Evolutionary conservation across 2,113 vertebrate genomes (phyloP).

Genomic region (Cyrtonyx montezumae): DNA sequence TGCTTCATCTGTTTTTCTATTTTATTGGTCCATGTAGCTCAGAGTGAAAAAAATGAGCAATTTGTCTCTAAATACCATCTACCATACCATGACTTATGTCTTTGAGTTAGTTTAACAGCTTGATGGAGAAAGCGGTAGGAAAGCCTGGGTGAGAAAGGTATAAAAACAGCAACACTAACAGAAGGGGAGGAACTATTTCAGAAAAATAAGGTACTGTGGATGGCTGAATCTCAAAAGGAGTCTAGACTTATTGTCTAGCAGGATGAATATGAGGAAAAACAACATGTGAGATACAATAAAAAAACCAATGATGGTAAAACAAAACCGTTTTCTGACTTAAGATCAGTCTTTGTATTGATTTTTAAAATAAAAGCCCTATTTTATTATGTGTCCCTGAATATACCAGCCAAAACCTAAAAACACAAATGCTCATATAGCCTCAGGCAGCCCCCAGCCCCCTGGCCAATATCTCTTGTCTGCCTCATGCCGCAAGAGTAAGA

Average conservation of each 20-base stretch:
- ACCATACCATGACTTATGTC: neutral
- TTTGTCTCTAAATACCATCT: neutral
- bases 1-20: neutral
- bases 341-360: slow-evolving; percentile 74
- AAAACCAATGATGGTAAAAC: slow-evolving; percentile 21
- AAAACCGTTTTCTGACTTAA: slow-evolving; percentile 58
- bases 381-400: slow-evolving; percentile 71
- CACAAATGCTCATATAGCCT: slow-evolving; percentile 20
- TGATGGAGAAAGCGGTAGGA: neutral
- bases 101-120: neutral
- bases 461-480: slow-evolving; percentile 66
- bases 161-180: neutral
- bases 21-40: neutral
- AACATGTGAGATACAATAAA: slow-evolving; percentile 52
- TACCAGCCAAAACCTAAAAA: slow-evolving; percentile 44
- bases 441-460: slow-evolving; percentile 29
- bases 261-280: slow-evolving; percentile 1
- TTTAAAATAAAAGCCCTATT: slow-evolving; percentile 65
- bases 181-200: neutral
- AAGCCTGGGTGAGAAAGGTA: neutral
- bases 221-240: neutral
- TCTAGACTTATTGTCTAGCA: neutral
- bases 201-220: neutral
- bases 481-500: neutral
- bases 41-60: neutral